phyloP scores from a whole-genome alignment of 2,797 vertebrate species.

The Pterois miles region DNA sequence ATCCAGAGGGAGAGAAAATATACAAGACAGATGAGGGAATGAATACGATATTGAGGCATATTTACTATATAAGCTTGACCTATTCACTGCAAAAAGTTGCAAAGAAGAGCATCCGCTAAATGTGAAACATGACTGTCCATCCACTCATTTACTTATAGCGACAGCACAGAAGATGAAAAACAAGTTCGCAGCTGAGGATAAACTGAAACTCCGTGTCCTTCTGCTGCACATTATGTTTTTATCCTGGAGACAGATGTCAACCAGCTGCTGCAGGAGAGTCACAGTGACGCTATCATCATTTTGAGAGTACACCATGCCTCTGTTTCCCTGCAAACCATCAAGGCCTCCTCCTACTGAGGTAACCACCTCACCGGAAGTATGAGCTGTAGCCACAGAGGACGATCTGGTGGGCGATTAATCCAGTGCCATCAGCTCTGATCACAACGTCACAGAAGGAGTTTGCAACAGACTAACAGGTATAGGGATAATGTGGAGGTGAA shows the following conservation, averaged over 20 bases:
- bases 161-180: neutral
- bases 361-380: slow-evolving; percentile 4
- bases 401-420: slow-evolving; percentile 24
- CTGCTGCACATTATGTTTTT: slow-evolving; percentile 10
- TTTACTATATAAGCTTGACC: neutral
- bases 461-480: neutral
- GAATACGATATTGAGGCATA: neutral
- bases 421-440: neutral
- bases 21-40: neutral
- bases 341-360: slow-evolving; percentile 20
- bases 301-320: neutral
- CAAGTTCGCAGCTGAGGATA: neutral
- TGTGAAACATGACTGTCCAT: neutral
- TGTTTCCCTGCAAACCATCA: neutral
- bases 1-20: neutral
- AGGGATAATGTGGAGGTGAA: slow-evolving; percentile 22
- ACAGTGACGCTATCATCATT: neutral
- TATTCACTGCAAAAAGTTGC: too few species aligned
- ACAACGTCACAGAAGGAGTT: slow-evolving; percentile 31
- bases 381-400: slow-evolving; percentile 1
- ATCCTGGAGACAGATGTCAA: slow-evolving; percentile 1
- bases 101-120: neutral
- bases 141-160: neutral
- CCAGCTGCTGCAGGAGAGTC: neutral
- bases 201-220: slow-evolving; percentile 4